Evolutionary conservation across 2,888 invertebrate species (phyloP).

Genomic region (Epirrhoe tristata): DNA sequence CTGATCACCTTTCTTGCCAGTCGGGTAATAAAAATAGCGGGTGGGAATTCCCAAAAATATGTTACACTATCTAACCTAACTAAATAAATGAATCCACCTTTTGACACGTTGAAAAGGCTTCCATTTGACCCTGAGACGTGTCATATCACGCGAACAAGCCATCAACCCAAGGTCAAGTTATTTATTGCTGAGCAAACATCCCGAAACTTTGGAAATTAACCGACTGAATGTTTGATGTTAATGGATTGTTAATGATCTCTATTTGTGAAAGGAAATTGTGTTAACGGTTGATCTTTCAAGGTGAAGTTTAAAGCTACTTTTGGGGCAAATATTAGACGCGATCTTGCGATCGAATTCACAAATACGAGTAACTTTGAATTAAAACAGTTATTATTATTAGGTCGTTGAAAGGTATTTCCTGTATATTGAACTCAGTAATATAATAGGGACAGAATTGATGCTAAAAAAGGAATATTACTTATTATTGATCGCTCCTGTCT

Average conservation of each 20-base stretch:
- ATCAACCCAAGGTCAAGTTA: conserved; percentile 39
- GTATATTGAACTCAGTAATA: not conserved
- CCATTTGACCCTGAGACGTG: conserved; percentile 37
- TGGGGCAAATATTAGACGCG: not conserved
- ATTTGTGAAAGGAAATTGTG: not conserved
- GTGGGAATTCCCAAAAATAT: not conserved
- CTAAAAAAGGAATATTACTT: not conserved
- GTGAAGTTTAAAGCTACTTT: conserved; percentile 10
- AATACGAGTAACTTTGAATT: not conserved
- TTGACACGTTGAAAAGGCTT: conserved; percentile 25
- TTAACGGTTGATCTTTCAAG: conserved; percentile 9
- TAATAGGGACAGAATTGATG: not conserved
- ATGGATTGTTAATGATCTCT: conserved; percentile 1
- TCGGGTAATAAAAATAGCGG: too few relatives aligned
- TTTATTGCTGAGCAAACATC: conserved; percentile 10
- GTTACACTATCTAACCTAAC: not conserved
- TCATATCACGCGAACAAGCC: conserved; percentile 41
- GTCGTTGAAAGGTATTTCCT: not conserved
- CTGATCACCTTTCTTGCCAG: too few relatives aligned
- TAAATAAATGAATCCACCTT: conserved; percentile 7
- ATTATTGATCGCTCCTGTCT: conserved; percentile 8
- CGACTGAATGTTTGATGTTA: conserved; percentile 11
- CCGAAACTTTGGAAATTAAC: conserved; percentile 25
- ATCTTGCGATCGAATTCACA: not conserved
- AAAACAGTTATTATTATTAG: too few relatives aligned